A percentile compares a stretch with the other conserved stretches of the same genome.
These are phyloP conservation scores for Nephotettix cincticeps DNA, from an alignment of 1,140 invertebrate species.

Conservation along the genomic window DNA sequence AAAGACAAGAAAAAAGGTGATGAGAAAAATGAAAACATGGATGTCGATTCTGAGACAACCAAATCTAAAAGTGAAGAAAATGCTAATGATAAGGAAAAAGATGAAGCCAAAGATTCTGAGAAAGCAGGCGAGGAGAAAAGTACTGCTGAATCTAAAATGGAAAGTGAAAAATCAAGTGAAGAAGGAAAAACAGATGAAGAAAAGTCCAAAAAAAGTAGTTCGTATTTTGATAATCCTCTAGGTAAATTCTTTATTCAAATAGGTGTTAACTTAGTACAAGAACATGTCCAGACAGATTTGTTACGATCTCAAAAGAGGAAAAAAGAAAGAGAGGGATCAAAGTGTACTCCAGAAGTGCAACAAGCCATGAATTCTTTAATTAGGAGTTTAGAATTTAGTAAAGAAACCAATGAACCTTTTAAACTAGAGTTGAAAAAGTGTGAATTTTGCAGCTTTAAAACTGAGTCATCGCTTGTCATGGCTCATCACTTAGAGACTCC, in stretches of 20 bases:
- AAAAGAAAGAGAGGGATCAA: slow-evolving; percentile 61
- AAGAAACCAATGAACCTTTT: slow-evolving; percentile 86
- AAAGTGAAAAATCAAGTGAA: slow-evolving; percentile 36
- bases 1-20: slow-evolving; percentile 44
- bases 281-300: slow-evolving; percentile 89
- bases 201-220: slow-evolving; percentile 38
- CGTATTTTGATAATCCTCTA: slow-evolving; percentile 80
- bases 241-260: slow-evolving; percentile 93
- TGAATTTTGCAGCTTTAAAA: slow-evolving; percentile 89
- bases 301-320: slow-evolving; percentile 84
- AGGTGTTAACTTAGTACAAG: slow-evolving; percentile 87
- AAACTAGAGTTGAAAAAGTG: slow-evolving; percentile 79
- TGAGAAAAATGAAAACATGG: slow-evolving; percentile 40
- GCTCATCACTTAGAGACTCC: slow-evolving; percentile 89
- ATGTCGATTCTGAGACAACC: slow-evolving; percentile 51
- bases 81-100: slow-evolving; percentile 21
- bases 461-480: slow-evolving; percentile 84
- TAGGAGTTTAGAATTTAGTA: slow-evolving; percentile 83
- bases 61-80: slow-evolving; percentile 45
- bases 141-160: slow-evolving; percentile 34
- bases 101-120: slow-evolving; percentile 38
- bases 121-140: slow-evolving; percentile 34
- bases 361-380: slow-evolving; percentile 74
- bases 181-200: slow-evolving; percentile 37
- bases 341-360: slow-evolving; percentile 66